These are phyloP conservation scores for Lepidochrysops patricia DNA, from an alignment of 2,888 invertebrate genomes.

Conservation along the genomic window DNA sequence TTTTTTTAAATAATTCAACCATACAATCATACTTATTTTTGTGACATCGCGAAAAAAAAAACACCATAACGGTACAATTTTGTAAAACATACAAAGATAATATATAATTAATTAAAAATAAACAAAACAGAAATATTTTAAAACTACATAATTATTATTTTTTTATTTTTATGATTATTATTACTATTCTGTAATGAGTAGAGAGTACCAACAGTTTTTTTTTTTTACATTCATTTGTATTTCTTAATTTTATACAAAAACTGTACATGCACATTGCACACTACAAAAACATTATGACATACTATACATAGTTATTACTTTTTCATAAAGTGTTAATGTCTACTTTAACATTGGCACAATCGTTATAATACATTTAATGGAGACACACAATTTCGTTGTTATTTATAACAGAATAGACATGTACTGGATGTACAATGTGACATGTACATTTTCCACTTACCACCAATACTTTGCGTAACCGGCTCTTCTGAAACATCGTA, in stretches of 20 bases:
- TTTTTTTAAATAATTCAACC: too few species aligned
- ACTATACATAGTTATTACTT: background rate
- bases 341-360: background rate
- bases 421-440: conserved; percentile 14
- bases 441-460: conserved; percentile 43
- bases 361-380: conserved; percentile 11
- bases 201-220: too few species aligned
- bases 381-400: conserved; percentile 12
- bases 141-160: too few species aligned
- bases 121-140: too few species aligned
- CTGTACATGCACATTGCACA: background rate
- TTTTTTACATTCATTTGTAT: too few species aligned
- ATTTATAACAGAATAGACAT: conserved; percentile 17
- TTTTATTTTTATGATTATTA: too few species aligned
- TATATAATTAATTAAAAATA: too few species aligned
- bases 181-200: too few species aligned
- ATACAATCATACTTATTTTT: too few species aligned
- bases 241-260: background rate
- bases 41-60: too few species aligned
- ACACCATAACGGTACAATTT: too few species aligned
- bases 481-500: conserved; percentile 61
- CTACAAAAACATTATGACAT: background rate
- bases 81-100: too few species aligned
- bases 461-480: conserved; percentile 58
- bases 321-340: background rate